Conservation (phyloP, 2,113 vertebrate genomes). For the Aptenodytes forsteri region DNA sequence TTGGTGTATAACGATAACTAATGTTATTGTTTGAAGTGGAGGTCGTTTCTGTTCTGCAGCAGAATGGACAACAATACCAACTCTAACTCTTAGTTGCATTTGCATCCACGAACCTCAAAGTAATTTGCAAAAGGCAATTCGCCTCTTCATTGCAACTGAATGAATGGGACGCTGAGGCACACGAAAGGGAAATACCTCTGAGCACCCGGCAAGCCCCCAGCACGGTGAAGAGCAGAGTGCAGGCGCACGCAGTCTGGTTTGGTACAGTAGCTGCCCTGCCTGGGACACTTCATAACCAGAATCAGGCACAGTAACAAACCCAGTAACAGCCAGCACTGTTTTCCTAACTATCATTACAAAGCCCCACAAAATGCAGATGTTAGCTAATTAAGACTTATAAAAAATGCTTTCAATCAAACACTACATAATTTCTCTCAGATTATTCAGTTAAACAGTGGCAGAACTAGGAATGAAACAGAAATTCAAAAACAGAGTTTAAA, state of each 20-base stretch:
- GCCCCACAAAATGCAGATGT: not conserved
- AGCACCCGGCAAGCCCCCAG: not conserved
- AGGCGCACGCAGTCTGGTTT: not conserved
- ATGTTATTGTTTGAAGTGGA: not conserved
- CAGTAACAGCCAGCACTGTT: not conserved
- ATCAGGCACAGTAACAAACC: not conserved
- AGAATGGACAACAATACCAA: not conserved
- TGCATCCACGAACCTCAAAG: not conserved
- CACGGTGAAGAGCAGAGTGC: not conserved
- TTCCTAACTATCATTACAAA: not conserved
- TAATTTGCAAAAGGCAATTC: not conserved
- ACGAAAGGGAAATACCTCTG: not conserved
- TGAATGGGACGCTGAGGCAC: not conserved
- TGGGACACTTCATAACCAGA: not conserved
- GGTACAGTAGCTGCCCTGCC: not conserved
- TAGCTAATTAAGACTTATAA: not conserved
- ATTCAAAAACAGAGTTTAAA: not conserved
- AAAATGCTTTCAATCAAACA: not conserved
- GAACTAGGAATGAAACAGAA: not conserved
- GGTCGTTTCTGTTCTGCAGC: not conserved
- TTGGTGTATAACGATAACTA: not conserved
- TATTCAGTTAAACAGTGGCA: not conserved
- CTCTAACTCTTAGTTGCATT: not conserved
- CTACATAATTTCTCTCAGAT: not conserved
- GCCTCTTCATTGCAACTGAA: not conserved